Evolutionary conservation across 2,797 vertebrate species (phyloP).

Genomic region (Lithobates sylvaticus): DNA sequence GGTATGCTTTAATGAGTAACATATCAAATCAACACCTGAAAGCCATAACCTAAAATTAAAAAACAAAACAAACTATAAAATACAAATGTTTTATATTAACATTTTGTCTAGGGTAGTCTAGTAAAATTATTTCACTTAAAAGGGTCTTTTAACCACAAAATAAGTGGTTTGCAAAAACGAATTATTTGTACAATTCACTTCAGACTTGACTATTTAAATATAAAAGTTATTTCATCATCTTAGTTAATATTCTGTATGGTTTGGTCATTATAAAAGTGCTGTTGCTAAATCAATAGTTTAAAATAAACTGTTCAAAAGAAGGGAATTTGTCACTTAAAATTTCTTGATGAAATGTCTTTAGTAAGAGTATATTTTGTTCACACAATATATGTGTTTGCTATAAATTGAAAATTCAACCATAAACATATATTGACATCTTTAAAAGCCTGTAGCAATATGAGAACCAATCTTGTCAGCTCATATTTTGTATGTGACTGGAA

Average conservation of each 20-base stretch:
- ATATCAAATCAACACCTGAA: slow-evolving; percentile 16
- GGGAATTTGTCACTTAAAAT: not conserved
- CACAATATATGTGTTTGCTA: not conserved
- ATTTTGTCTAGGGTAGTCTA: not conserved
- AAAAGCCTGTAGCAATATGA: slow-evolving; percentile 23
- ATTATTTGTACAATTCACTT: not conserved
- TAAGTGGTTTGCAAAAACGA: not conserved
- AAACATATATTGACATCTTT: not conserved
- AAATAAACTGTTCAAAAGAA: not conserved
- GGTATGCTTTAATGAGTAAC: not conserved
- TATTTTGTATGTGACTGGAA: slow-evolving; percentile 26
- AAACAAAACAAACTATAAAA: not conserved
- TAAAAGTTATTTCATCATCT: not conserved
- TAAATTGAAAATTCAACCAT: not conserved
- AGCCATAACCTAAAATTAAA: slow-evolving; percentile 16
- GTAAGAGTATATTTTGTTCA: not conserved
- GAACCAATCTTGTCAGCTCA: not conserved
- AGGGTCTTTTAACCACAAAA: not conserved
- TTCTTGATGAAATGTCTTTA: not conserved
- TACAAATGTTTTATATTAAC: not conserved
- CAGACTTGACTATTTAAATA: not conserved
- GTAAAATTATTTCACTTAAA: not conserved
- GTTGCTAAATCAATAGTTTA: not conserved
- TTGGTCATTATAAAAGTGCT: not conserved
- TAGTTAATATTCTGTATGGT: not conserved